Evolutionary conservation across 2,888 invertebrate species (phyloP), one percentile per base, ranked within the genome.

Genomic region (Operophtera brumata): DNA sequence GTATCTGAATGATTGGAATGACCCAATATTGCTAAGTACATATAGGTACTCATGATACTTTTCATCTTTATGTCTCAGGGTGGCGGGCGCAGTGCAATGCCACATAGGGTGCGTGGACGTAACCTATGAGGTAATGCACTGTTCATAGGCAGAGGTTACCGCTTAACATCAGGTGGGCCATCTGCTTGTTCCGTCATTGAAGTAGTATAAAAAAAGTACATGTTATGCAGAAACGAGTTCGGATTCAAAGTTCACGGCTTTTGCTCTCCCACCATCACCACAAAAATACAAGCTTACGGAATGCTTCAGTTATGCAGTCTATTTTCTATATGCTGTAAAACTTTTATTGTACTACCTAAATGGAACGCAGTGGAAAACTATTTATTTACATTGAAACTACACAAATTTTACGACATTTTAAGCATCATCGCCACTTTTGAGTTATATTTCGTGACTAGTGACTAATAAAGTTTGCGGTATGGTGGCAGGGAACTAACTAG

Each of bases 361-460:
- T 80, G 78, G 78, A 80, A 80, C 77, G 71, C 69, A 69, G 75
- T 72, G 80, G 76, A 86, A 82, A 81, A 76, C 81, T 86, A 87
- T 88, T 87, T 87, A 86, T 87, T 87, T 84, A 80, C 79, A 77
- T 84, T 78, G 67, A 66, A 75, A 75, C 80, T 73, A 77, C 88
- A 82, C 86, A 85, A 75, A 39, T 68, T 88, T 88, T 81, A 89
- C 82, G 84, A 75, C 78, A 72, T 71, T 84, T 87, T 86, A 86
- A 89, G 87, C 78, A 82, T 78, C 79, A 76, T 74, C 73, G 72
- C 72, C 78, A 80, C 78, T 82, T 75, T 73, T 71, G 70, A 73
- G 59, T 62, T 65, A 65, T 64, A 59, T 62, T 68, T 66, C 57
- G 61, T 62, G 62, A 60, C 59, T 54, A 49, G 61, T 62, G 62